Evolutionary conservation across 2,797 vertebrate genomes (phyloP), one percentile per base, ranked within the genome.

Genomic region (Thripadectes ignobilis): DNA sequence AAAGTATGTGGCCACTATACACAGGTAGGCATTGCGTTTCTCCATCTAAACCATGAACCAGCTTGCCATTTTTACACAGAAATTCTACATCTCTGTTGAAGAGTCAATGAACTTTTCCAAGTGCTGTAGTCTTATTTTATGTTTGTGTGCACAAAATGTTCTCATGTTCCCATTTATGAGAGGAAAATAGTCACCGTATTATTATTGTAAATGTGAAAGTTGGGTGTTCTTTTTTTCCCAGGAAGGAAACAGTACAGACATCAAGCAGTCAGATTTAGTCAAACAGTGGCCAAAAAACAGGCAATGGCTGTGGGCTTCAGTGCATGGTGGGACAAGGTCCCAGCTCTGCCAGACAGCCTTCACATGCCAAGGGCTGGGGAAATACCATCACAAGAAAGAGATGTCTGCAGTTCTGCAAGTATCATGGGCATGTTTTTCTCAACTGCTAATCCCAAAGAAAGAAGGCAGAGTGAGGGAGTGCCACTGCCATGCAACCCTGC

Each of bases 1-100:
- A 0, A 0, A 0, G 2, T 48, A 2, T 99, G 99, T 12, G 98
- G 98, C 49, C 99, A 99, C 97, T 99, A 99, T 62, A 99, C 98
- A 4, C 99, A 99, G 98, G 99, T 98, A 97, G 61, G 93, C 12
- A 32, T 58, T 73, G 63, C 36, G 10, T 66, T 61, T 92, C 20
- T 79, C 30, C 7, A 7, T 34, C 63, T 72, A 67, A 87, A 45
- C 91, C 61, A 48, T 29, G 38, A 82, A 43, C 14, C 27, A 39
- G 12, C n/a, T 2, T 74, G 77, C 20, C 20, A 12, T 51, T 87
- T 81, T 61, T 34, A 63, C 49, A n/a, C 16, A 63, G 61, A 69
- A 75, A 52, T 13, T 55, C 22, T 18, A 9, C 3, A 9, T 74
- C 88, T 69, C 45, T 76, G 14, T 48, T 66, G 39, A 62, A 85